These are phyloP conservation scores for Pandemis corylana DNA, from an alignment of 2,888 invertebrate species.

Conservation along the genomic window DNA sequence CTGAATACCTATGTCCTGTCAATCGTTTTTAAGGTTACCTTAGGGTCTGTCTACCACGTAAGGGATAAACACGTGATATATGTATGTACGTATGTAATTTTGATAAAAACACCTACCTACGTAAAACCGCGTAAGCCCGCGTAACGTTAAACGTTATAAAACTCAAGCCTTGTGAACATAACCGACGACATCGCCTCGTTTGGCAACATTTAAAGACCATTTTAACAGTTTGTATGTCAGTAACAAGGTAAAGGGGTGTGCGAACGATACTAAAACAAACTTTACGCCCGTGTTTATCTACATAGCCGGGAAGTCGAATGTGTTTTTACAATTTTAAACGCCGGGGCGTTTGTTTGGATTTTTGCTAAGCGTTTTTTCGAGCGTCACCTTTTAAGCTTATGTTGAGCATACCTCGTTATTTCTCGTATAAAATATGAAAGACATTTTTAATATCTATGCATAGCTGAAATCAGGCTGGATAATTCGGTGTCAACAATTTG, in stretches of 20 bases:
- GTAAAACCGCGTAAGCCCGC: not conserved
- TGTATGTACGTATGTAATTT: not conserved
- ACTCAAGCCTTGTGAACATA: conserved; percentile 18
- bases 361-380: conserved; percentile 17
- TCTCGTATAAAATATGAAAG: not conserved
- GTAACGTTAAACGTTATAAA: conserved; percentile 23
- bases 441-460: not conserved
- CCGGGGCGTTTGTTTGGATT: conserved; percentile 24
- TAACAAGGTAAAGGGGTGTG: conserved; percentile 41
- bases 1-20: no score
- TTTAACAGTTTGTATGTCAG: conserved; percentile 42
- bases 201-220: conserved; percentile 40
- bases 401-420: conserved; percentile 3
- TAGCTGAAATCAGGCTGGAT: no score
- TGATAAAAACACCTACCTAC: not conserved
- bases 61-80: not conserved
- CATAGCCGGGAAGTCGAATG: conserved; percentile 40
- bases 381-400: conserved; percentile 20
- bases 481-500: no score
- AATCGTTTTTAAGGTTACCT: no score
- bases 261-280: conserved; percentile 40
- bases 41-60: no score
- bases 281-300: conserved; percentile 41
- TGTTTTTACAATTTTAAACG: conserved; percentile 41
- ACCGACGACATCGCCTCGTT: conserved; percentile 31